phyloP scores from a whole-genome alignment of 2,113 vertebrate species.

The Thryonomys swinderianus region DNA sequence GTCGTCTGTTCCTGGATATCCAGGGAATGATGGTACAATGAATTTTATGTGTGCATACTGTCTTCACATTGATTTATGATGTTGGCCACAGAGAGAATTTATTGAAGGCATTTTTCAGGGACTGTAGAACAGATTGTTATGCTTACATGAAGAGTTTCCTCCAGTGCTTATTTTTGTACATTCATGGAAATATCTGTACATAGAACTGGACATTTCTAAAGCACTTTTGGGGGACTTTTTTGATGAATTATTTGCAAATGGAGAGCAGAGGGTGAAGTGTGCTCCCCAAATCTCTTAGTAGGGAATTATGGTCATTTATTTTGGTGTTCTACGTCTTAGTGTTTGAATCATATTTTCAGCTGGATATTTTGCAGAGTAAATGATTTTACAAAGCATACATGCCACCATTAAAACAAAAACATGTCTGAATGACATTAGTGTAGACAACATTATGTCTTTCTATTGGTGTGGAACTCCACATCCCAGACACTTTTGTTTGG shows the following conservation, averaged over 20 bases:
- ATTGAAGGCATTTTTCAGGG: slow-evolving; percentile 64
- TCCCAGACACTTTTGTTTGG: slow-evolving; percentile 64
- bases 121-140: slow-evolving; percentile 66
- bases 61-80: slow-evolving; percentile 50
- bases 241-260: slow-evolving; percentile 75
- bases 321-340: slow-evolving; percentile 58
- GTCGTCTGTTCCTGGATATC: neutral
- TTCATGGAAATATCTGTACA: slow-evolving; percentile 74
- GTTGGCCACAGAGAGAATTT: slow-evolving; percentile 64
- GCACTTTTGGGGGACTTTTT: slow-evolving; percentile 62
- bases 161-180: slow-evolving; percentile 67
- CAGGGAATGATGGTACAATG: neutral
- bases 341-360: slow-evolving; percentile 71
- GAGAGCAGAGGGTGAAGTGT: slow-evolving; percentile 34
- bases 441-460: slow-evolving; percentile 58
- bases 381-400: slow-evolving; percentile 70
- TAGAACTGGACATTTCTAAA: slow-evolving; percentile 70
- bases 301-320: neutral
- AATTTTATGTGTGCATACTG: slow-evolving; percentile 60
- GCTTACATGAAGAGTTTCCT: slow-evolving; percentile 59
- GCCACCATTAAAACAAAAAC: slow-evolving; percentile 30
- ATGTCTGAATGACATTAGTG: slow-evolving; percentile 50
- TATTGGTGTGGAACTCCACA: slow-evolving; percentile 53
- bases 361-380: slow-evolving; percentile 72
- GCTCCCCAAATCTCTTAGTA: slow-evolving; percentile 59